phyloP scores from a whole-genome alignment of 1,140 invertebrate genomes.

The Neodiprion lecontei region DNA sequence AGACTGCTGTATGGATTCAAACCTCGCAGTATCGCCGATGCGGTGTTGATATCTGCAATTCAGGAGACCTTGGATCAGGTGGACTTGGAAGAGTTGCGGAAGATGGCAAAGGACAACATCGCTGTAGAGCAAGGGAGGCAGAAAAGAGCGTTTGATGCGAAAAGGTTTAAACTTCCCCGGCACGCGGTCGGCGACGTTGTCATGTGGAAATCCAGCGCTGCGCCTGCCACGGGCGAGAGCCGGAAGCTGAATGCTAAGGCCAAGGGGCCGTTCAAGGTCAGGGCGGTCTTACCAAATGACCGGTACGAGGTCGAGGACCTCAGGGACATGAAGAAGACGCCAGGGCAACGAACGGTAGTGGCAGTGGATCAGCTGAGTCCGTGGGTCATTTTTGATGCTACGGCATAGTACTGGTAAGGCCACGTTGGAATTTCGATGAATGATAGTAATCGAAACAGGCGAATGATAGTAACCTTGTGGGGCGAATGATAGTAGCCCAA shows the following conservation, averaged over 20 bases:
- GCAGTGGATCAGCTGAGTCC: conserved; percentile 17
- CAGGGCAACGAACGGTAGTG: conserved; percentile 16
- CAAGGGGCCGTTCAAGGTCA: conserved; percentile 23
- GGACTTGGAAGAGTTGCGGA: conserved; percentile 22
- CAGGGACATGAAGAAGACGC: conserved; percentile 19
- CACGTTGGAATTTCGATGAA: not conserved
- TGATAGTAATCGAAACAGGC: not conserved
- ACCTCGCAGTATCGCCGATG: conserved; percentile 28
- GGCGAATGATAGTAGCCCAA: conserved; percentile 9
- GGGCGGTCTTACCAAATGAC: conserved; percentile 22
- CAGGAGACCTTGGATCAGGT: conserved; percentile 29
- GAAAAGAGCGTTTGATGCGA: conserved; percentile 24
- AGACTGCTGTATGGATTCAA: conserved; percentile 39
- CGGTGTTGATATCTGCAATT: conserved; percentile 25
- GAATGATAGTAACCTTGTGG: not conserved
- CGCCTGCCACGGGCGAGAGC: conserved; percentile 15
- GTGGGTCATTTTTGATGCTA: conserved; percentile 21
- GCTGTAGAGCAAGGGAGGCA: conserved; percentile 19
- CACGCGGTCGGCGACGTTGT: conserved; percentile 31
- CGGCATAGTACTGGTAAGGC: conserved; percentile 9
- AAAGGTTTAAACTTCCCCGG: conserved; percentile 21
- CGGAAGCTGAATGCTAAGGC: conserved; percentile 19
- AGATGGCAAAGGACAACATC: conserved; percentile 14
- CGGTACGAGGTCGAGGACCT: conserved; percentile 23
- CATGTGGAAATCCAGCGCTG: conserved; percentile 10